Evolutionary conservation across 2,113 vertebrate species (phyloP), one percentile per base, ranked within the genome.

Genomic region (Grammomys surdaster): DNA sequence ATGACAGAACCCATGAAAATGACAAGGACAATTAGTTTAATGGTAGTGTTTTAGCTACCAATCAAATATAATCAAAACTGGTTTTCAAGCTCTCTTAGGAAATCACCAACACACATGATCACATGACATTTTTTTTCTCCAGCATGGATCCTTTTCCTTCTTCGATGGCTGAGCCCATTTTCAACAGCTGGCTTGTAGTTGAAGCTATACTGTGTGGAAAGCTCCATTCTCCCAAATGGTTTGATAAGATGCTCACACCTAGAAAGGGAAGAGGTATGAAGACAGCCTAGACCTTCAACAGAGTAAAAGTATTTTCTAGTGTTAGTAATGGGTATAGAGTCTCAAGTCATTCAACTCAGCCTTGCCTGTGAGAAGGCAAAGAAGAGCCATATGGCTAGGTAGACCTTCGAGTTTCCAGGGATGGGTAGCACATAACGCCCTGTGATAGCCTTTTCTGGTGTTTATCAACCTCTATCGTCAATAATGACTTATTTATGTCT

Each of bases 401-500:
- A 94, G 89, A 80, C 43, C 89, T 96, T 97, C 1, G 4, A 73
- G 73, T 96, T 93, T 94, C 84, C 70, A 91, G 69, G 70, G 80
- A 46, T 85, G 80, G 73, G 51, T 90, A 48, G 76, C 28, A 84
- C 75, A 65, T 96, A 87, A 91, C 43, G 94, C 95, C 93, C 65
- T 0, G 13, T 96, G 78, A 95, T 89, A 94, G 72, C 65, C 88
- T 98, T 95, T 94, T 91, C 69, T 94, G 89, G 73, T 76, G 67
- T 90, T 96, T 96, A 97, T 96, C 80, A 96, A 87, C 58, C 76
- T 78, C 78, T 72, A 10, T 85, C 0, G 1, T 93, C 95, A 96
- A 94, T 96, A 97, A 96, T 81, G 88, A 93, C 89, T 96, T 97
- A 95, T 94, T 96, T 95, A 94, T 95, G 65, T 88, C 70, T 96